Percentiles rank a stretch among this genome's conserved stretches.
Conservation (phyloP, 2,797 vertebrate genomes). For the Esox masquinongy region DNA sequence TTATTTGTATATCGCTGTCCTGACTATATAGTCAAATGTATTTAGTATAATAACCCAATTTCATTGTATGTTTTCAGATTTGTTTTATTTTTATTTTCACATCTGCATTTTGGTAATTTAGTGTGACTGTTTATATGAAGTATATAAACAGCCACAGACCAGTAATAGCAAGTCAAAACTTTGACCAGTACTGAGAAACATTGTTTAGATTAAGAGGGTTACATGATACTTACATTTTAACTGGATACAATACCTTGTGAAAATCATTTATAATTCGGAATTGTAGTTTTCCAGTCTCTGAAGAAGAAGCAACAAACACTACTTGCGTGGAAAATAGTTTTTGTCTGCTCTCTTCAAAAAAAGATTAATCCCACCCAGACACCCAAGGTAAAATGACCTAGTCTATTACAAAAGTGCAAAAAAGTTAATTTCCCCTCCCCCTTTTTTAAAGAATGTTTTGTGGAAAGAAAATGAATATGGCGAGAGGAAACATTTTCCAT, state of each 20-base stretch:
- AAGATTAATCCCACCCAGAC: neutral
- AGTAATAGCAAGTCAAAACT: too few relatives aligned
- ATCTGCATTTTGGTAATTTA: too few relatives aligned
- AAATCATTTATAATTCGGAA: slow-evolving; percentile 32
- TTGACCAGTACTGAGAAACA: too few relatives aligned
- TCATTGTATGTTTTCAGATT: neutral
- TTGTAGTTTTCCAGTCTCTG: slow-evolving; percentile 39
- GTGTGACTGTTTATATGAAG: too few relatives aligned
- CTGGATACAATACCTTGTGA: too few relatives aligned
- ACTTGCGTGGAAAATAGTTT: slow-evolving; percentile 41
- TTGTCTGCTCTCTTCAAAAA: slow-evolving; percentile 37
- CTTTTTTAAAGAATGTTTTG: slow-evolving; percentile 27
- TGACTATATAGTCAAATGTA: too few relatives aligned
- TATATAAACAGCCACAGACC: too few relatives aligned
- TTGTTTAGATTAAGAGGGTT: too few relatives aligned
- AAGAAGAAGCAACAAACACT: slow-evolving; percentile 61
- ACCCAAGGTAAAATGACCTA: slow-evolving; percentile 29
- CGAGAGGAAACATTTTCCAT: slow-evolving; percentile 55
- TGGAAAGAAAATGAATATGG: slow-evolving; percentile 11
- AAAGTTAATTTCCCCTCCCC: neutral
- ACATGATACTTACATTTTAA: too few relatives aligned
- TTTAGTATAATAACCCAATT: too few relatives aligned
- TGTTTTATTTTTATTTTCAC: slow-evolving; percentile 9
- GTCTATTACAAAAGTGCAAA: slow-evolving; percentile 58
- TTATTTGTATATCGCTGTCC: too few relatives aligned